A percentile compares a stretch with the other conserved stretches of the same genome.
Evolutionary conservation across 2,888 invertebrate species (phyloP).

Genomic region (Spilarctia lutea): DNA sequence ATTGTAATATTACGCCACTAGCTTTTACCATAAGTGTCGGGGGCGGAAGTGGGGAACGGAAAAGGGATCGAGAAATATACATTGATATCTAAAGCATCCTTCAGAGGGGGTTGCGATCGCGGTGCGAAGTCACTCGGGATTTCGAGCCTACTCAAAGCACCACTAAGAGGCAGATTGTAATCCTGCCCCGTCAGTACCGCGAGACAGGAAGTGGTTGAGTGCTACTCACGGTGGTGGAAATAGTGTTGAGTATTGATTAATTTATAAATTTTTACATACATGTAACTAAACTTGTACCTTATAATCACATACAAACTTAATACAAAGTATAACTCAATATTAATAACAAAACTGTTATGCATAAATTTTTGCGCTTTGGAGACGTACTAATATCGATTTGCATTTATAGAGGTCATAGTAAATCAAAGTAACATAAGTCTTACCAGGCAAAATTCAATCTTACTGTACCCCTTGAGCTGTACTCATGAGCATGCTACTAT

Average conservation of each 20-base stretch:
- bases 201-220: conserved; percentile 63
- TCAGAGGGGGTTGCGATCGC: conserved; percentile 63
- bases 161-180: conserved; percentile 69
- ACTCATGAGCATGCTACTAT: too few relatives aligned
- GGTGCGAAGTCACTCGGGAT: conserved; percentile 58
- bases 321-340: too few relatives aligned
- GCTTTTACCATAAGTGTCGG: conserved; percentile 58
- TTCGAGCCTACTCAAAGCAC: conserved; percentile 67
- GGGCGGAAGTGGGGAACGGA: conserved; percentile 43
- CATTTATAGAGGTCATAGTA: too few relatives aligned
- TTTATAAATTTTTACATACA: conserved; percentile 9
- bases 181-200: conserved; percentile 71
- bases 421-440: too few relatives aligned
- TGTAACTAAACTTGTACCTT: not conserved
- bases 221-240: conserved; percentile 42
- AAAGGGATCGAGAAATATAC: conserved; percentile 60
- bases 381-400: too few relatives aligned
- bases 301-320: too few relatives aligned
- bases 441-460: too few relatives aligned
- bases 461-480: too few relatives aligned
- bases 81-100: conserved; percentile 72
- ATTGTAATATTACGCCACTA: conserved; percentile 36
- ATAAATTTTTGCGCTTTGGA: too few relatives aligned
- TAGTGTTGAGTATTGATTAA: conserved; percentile 24
- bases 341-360: too few relatives aligned